Evolutionary conservation across 2,113 vertebrate species (phyloP).

Genomic region (Scomber japonicus): DNA sequence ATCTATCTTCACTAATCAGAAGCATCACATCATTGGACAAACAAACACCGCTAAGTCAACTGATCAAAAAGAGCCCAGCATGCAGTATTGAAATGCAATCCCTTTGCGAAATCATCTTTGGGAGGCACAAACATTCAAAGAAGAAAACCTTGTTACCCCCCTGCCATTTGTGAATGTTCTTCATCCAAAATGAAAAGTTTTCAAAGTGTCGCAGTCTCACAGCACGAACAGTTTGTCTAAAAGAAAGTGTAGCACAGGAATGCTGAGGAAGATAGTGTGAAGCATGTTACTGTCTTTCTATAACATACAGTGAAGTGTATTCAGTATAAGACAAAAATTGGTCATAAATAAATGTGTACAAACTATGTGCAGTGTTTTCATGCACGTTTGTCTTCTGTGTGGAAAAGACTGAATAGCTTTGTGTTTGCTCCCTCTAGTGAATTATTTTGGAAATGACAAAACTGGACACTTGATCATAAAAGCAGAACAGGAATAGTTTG

Average conservation of each 20-base stretch:
- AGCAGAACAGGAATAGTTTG: neutral
- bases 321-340: neutral
- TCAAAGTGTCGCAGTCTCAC: constrained; percentile 35
- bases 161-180: constrained; percentile 38
- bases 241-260: constrained; percentile 5
- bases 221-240: constrained; percentile 24
- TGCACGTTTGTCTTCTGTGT: neutral
- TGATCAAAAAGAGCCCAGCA: constrained; percentile 64
- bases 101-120: constrained; percentile 36
- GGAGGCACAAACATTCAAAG: constrained; percentile 46
- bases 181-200: constrained; percentile 69
- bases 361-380: neutral
- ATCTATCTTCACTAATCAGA: constrained; percentile 70
- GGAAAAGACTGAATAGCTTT: constrained; percentile 31
- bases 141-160: constrained; percentile 13
- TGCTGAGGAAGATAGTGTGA: neutral
- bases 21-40: constrained; percentile 71
- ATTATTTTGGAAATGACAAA: constrained; percentile 67
- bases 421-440: constrained; percentile 85
- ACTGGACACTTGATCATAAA: constrained; percentile 37
- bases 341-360: neutral
- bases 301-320: neutral
- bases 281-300: neutral
- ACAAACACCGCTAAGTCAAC: constrained; percentile 72
- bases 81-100: constrained; percentile 57